Conservation (phyloP, 2,113 vertebrate species). For the Campylomormyrus numenius region DNA sequence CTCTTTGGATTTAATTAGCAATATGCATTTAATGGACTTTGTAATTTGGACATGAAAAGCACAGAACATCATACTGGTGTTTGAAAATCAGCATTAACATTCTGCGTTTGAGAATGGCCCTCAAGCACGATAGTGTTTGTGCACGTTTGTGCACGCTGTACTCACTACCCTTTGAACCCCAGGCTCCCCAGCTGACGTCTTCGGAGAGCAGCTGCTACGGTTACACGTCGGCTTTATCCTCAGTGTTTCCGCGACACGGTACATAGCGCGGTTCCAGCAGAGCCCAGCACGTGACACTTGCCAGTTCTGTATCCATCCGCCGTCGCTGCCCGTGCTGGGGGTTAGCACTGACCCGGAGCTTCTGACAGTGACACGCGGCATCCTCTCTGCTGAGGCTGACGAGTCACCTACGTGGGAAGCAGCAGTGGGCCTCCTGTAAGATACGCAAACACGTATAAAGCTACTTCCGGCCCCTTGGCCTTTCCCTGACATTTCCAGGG, state of each 20-base stretch:
- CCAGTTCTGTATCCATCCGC: not conserved
- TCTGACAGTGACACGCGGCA: not conserved
- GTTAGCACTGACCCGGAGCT: not conserved
- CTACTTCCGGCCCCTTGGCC: slow-evolving; percentile 61
- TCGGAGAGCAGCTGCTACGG: not conserved
- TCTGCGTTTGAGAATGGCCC: not conserved
- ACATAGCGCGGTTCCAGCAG: not conserved
- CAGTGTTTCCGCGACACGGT: not conserved
- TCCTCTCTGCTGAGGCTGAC: slow-evolving; percentile 17
- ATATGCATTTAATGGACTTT: not conserved
- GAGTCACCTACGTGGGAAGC: slow-evolving; percentile 14
- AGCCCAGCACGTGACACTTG: not conserved
- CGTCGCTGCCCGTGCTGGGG: not conserved
- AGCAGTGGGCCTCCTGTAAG: slow-evolving; percentile 32
- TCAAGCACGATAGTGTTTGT: not conserved
- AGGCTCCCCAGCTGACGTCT: not conserved
- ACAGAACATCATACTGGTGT: not conserved
- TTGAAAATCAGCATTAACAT: slow-evolving; percentile 6
- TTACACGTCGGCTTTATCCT: not conserved
- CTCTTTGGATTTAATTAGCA: not conserved
- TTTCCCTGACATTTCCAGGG: slow-evolving; percentile 76
- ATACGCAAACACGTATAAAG: slow-evolving; percentile 49
- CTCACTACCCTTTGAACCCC: not conserved
- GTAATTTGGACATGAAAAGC: not conserved
- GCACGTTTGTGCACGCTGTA: too few relatives aligned